Base-by-base conservation (phyloP, 2,797 vertebrate species). In the Melanotaenia parkinsoni region DNA sequence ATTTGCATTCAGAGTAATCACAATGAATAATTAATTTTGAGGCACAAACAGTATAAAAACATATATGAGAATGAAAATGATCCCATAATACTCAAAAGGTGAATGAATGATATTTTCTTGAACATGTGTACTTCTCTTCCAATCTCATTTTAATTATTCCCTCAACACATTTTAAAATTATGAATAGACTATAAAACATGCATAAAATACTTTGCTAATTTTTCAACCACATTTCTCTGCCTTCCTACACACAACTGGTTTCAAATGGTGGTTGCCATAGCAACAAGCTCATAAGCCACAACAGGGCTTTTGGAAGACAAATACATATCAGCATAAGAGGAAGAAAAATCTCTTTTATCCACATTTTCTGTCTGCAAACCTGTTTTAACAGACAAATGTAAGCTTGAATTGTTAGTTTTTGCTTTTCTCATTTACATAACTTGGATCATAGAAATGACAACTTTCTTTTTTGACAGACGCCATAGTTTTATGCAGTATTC, bases 181-280 rank as follows among this genome's bases (percentile, higher is more conserved):
- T 82, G 85, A 90, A 89, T 82, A 89, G 83, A 91, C 86, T 78
- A 90, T 83, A 75, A 84, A 86, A 87, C 85, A 86, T 77, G 77
- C 83, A 91, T 81, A 86, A 84, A 86, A 86, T 87, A 74, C 76
- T 92, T 90, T 89, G 89, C 86, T 90, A 90, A 92, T 93, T 93
- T 38, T 93, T 85, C 88, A 81, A 86, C 85, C 92, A 83, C 90
- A 88, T 91, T 86, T 90, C 84, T 84, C 84, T 82, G 89, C 90
- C 92, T 92, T 94, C 94, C 93, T 95, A 94, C 94, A 93, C 93
- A 94, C 89, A 89, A 81, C 81, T 90, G 88, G 89, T 91, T 92
- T 94, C 92, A 91, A 94, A 94, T 91, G 88, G 76, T 84, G 90
- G 94, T 95, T 92, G 91, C 89, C 93, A 94, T 95, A 76, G 94